These are phyloP conservation scores for Antidorcas marsupialis DNA, from an alignment of 2,113 vertebrate genomes.

Conservation along the genomic window DNA sequence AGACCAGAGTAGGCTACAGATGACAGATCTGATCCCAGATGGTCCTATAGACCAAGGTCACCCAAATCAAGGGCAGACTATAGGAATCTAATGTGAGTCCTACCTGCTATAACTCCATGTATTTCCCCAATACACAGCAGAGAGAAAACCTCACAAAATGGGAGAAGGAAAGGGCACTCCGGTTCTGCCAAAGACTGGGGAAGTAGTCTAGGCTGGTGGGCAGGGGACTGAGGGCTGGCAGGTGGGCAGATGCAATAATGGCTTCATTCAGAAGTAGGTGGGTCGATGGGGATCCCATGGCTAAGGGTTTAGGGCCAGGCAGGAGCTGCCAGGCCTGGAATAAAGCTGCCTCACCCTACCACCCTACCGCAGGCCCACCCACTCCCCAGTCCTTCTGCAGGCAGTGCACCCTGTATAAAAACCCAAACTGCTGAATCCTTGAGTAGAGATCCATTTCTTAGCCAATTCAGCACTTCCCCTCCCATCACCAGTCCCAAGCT, in stretches of 20 bases:
- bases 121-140: background rate
- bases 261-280: background rate
- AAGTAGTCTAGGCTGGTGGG: background rate
- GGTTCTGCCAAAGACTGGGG: background rate
- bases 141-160: background rate
- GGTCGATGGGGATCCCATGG: background rate
- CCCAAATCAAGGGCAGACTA: background rate
- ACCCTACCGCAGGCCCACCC: background rate
- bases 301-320: background rate
- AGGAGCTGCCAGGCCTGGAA: background rate
- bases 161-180: background rate
- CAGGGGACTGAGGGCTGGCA: background rate
- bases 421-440: background rate
- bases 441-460: background rate
- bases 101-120: background rate
- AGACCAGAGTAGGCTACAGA: background rate
- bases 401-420: background rate
- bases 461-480: background rate
- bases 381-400: background rate
- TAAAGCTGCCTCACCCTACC: background rate
- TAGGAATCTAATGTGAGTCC: background rate
- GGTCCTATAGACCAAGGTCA: background rate
- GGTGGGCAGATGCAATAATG: background rate
- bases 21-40: background rate
- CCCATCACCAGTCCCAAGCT: background rate